phyloP scores from a whole-genome alignment of 2,113 vertebrate species.

The Neogale vison region DNA sequence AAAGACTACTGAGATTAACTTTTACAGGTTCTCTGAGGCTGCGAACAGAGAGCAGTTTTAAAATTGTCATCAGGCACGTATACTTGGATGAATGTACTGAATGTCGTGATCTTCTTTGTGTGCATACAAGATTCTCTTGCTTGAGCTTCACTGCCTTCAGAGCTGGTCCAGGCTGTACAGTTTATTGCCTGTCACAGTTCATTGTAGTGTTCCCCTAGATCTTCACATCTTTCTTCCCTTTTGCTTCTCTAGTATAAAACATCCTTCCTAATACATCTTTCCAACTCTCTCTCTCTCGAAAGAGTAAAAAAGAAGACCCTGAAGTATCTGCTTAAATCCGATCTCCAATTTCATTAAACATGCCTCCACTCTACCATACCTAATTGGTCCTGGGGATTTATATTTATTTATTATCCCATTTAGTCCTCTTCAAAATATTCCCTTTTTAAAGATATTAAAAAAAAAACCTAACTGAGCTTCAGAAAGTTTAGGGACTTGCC shows the following conservation, averaged over 20 bases:
- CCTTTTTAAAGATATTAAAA: background rate
- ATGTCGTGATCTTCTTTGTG: background rate
- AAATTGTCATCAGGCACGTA: background rate
- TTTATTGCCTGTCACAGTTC: background rate
- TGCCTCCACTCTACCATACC: background rate
- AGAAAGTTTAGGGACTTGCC: background rate
- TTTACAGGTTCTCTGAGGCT: background rate
- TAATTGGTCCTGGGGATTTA: background rate
- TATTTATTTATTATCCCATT: background rate
- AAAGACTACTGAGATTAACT: background rate
- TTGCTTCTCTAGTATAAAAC: background rate
- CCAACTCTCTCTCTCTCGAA: background rate
- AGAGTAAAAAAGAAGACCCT: background rate
- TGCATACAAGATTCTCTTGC: accelerated
- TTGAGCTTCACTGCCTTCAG: background rate
- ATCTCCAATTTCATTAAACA: background rate
- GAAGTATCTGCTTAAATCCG: background rate
- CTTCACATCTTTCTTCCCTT: background rate
- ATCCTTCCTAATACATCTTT: accelerated
- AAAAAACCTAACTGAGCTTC: background rate
- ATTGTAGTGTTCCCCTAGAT: background rate
- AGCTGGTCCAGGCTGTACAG: background rate
- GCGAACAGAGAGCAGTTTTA: background rate
- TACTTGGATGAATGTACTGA: background rate
- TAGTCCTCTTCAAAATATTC: background rate